A percentile compares a stretch with the other conserved stretches of the same genome.
Conservation (phyloP, 2,888 invertebrate genomes). For the Parnassius orleans region DNA sequence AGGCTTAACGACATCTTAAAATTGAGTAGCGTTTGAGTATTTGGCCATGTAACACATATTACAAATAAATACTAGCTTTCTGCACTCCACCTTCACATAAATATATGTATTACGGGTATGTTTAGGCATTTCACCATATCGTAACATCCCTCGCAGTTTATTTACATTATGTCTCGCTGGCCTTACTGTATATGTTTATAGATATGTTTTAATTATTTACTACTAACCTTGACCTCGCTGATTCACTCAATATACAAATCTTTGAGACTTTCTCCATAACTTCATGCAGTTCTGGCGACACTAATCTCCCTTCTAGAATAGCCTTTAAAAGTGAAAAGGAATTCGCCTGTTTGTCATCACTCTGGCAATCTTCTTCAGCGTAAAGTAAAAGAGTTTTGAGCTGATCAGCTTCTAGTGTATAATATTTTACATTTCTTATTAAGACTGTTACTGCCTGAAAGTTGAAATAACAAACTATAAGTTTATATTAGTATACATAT, state of each 20-base stretch:
- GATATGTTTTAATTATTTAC: too few relatives aligned
- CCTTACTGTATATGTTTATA: too few relatives aligned
- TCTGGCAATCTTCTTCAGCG: slow-evolving; percentile 94
- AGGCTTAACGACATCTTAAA: too few relatives aligned
- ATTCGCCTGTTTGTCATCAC: slow-evolving; percentile 90
- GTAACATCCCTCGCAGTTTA: too few relatives aligned
- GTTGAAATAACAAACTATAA: too few relatives aligned
- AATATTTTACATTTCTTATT: slow-evolving; percentile 88
- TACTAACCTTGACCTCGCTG: slow-evolving; percentile 70
- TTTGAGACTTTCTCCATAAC: slow-evolving; percentile 91
- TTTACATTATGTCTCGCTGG: too few relatives aligned
- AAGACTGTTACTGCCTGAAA: slow-evolving; percentile 88
- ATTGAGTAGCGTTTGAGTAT: too few relatives aligned
- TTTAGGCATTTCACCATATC: too few relatives aligned
- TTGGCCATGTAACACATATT: slow-evolving; percentile 28
- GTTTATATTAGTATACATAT: too few relatives aligned
- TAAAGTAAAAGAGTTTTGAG: slow-evolving; percentile 91
- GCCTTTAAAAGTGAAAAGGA: slow-evolving; percentile 94
- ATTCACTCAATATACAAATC: slow-evolving; percentile 88
- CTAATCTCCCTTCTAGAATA: slow-evolving; percentile 88
- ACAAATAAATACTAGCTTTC: too few relatives aligned
- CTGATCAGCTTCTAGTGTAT: slow-evolving; percentile 86
- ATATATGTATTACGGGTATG: too few relatives aligned
- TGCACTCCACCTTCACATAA: too few relatives aligned
- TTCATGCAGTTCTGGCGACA: slow-evolving; percentile 86